Base-by-base conservation (phyloP, 2,888 invertebrate species). In the Hedychridium roseum region DNA sequence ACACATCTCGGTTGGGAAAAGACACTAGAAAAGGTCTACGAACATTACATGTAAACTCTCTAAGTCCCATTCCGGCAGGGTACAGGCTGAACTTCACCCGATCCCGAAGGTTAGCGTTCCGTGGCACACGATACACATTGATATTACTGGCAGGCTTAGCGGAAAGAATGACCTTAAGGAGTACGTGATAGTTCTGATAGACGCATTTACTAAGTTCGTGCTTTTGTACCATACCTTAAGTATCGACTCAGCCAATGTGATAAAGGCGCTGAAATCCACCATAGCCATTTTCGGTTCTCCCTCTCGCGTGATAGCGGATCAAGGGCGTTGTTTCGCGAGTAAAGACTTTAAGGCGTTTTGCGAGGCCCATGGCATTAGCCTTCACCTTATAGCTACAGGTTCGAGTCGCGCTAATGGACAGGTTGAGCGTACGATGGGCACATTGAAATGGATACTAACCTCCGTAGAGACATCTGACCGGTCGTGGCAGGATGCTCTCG, bases 91-190 rank as follows among this genome's bases (percentile, higher is more conserved):
- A 32, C 16, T 75, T 1, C 73, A 76, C 34, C 65, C 73, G 0
- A 73, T 71, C 7, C 71, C 71, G 0, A 77, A 71, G 46, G 23
- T 50, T 1, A 30, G 35, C 2, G 50, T 54, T 9, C 60, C 62
- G 2, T 73, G 66, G 66, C 70, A 72, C 35, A 72, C 69, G 1
- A 12, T 71, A 6, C 71, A 73, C 38, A 60, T 69, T 0, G 71
- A 73, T 38, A 47, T 54, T 1, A 47, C 51, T 11, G 49, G 48
- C 23, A 46, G 43, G 45, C 45, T 71, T 1, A 61, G 58, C 21
- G 65, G 68, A 6, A 70, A 66, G 34, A 68, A 35, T 16, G 50
- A 63, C 27, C 11, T n/a, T 1, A 67, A 69, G 30, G 68, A 69
- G 48, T 68, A 71, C 36, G 50, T 64, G 4, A 48, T 62, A 17